phyloP scores from a whole-genome alignment of 2,888 invertebrate genomes.

The Agonum fuliginosum region DNA sequence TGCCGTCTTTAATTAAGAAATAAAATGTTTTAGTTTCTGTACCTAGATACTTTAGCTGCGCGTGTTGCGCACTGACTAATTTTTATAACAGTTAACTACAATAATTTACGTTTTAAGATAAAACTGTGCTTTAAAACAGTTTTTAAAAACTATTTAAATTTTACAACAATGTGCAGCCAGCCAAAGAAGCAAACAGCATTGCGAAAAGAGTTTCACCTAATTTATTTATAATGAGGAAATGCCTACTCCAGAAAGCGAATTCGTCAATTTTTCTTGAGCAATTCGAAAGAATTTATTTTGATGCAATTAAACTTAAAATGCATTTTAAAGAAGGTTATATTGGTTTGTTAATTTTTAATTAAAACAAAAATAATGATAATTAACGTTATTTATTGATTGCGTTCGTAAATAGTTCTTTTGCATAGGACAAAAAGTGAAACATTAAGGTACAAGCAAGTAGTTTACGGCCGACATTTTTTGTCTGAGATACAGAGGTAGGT shows the following conservation, averaged over 20 bases:
- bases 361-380: too few relatives aligned
- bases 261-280: background rate
- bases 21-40: background rate
- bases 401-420: too few relatives aligned
- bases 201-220: conserved; percentile 43
- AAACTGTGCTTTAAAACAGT: conserved; percentile 32
- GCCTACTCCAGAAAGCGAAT: conserved; percentile 19
- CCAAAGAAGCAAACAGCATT: conserved; percentile 27
- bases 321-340: background rate
- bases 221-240: conserved; percentile 43
- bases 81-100: conserved; percentile 12
- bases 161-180: conserved; percentile 38
- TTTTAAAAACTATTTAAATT: conserved; percentile 34
- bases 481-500: too few relatives aligned
- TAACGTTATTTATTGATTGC: too few relatives aligned
- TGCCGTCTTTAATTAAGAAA: conserved; percentile 1
- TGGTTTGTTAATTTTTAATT: too few relatives aligned
- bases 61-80: background rate
- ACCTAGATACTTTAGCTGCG: background rate
- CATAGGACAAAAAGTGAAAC: too few relatives aligned
- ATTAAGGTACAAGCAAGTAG: too few relatives aligned
- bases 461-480: too few relatives aligned
- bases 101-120: conserved; percentile 12
- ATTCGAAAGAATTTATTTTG: background rate
- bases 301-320: background rate